Evolutionary conservation across 2,113 vertebrate genomes (phyloP), one percentile per base, ranked within the genome.

Genomic region (Hymenochirus boettgeri): DNA sequence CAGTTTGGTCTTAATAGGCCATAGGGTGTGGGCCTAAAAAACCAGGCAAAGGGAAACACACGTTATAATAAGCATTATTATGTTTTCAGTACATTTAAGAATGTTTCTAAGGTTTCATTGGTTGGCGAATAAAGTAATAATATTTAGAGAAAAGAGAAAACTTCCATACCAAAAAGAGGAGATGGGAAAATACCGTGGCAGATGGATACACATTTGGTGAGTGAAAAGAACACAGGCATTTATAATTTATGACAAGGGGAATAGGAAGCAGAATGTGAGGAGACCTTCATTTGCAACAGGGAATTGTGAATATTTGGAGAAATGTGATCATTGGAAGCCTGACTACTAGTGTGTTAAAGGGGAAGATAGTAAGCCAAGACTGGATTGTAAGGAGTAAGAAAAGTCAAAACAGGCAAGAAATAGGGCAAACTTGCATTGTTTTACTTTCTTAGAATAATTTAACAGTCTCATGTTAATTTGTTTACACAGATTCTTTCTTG

Each of bases 151-250:
- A 65, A 33, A 54, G 31, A 17, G n/a, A n/a, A n/a, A n/a, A 3
- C 31, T 25, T 51, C 52, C 29, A 53, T 52, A 69, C 65, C 47
- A 69, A 26, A 46, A 58, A 22, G 47, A 69, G 47, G 56, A 37
- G 56, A 58, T 58, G 29, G 24, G 64, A 67, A 69, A 69, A 69
- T 60, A 59, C 47, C 55, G 56, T 60, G 65, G 46, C 65, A 69
- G 65, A 69, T 69, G 65, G 65, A 69, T 60, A 60, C 55, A 52
- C 65, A 69, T 69, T 69, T 69, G 65, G 56, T 69, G 65, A 69
- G 56, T 51, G 65, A 57, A 69, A 59, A 69, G 56, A 60, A 69
- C 65, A 60, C 65, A 60, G 53, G 56, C 56, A 69, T 69, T 59
- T 69, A 69, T 69, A 69, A 69, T 69, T 59, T 69, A 69, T 53